Conservation (phyloP, 2,113 vertebrate species). For the Nanorana parkeri region DNA sequence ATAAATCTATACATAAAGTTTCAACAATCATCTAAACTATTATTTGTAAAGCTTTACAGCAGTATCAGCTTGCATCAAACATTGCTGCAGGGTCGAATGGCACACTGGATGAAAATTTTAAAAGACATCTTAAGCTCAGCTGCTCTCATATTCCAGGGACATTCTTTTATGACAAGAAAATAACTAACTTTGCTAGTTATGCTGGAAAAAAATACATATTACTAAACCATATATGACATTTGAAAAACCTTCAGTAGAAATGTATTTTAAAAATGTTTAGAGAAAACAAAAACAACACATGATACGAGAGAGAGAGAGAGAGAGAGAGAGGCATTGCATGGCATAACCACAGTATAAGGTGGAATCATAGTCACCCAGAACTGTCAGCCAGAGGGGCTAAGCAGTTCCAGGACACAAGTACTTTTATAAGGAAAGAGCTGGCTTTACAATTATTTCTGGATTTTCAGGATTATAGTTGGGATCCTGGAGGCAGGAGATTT, state of each 20-base stretch:
- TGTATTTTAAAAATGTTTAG: neutral
- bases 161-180: slow-evolving; percentile 45
- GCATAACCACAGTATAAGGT: too few species aligned
- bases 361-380: too few species aligned
- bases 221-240: slow-evolving; percentile 21
- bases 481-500: too few species aligned
- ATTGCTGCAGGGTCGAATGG: slow-evolving; percentile 36
- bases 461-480: too few species aligned
- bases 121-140: slow-evolving; percentile 49
- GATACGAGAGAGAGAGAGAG: too few species aligned
- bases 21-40: slow-evolving; percentile 36
- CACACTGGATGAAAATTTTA: slow-evolving; percentile 46
- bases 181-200: slow-evolving; percentile 42
- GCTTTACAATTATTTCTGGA: too few species aligned
- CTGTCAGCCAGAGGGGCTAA: too few species aligned
- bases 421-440: too few species aligned
- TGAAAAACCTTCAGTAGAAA: neutral
- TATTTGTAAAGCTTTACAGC: slow-evolving; percentile 30
- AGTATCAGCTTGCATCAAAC: slow-evolving; percentile 41
- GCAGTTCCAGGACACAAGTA: too few species aligned
- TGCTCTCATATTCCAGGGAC: slow-evolving; percentile 44
- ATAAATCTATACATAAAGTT: slow-evolving; percentile 27
- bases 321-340: too few species aligned
- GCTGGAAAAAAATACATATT: slow-evolving; percentile 1
- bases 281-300: too few species aligned